Evolutionary conservation across 2,113 vertebrate genomes (phyloP), one percentile per base, ranked within the genome.

Genomic region (Dromas ardeola): DNA sequence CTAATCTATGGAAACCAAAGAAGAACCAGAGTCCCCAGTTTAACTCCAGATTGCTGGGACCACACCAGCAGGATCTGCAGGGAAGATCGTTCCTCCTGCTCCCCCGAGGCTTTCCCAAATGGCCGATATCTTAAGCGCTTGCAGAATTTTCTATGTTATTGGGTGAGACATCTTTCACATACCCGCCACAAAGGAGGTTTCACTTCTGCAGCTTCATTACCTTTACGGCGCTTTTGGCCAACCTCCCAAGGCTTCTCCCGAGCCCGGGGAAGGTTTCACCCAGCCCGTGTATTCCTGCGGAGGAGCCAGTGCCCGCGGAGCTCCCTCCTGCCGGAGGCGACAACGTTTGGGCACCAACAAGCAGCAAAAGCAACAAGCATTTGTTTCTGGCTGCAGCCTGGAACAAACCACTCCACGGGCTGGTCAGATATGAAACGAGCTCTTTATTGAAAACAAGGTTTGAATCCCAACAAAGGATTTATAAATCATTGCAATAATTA

Each of bases 361-460:
- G 42, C 26, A 27, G 40, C 13, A 49, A 74, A 73, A 66, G 21
- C 17, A 8, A 20, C 20, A 22, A 49, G 20, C 21, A 5, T 49
- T 26, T 36, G 32, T 56, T 77, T 38, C 58, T 21, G 13, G 47
- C 62, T 65, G 58, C n/a, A 10, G 5, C 73, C 78, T 42, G 53
- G 47, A 81, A 65, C 29, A 42, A 86, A 53, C 10, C 66, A 52
- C 63, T 47, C 15, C 30, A 21, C 62, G 25, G 55, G 52, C 21
- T 55, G 93, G 62, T 86, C 69, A 67, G 88, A 88, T 62, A 66
- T 0, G 67, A 89, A 95, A 85, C 0, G 8, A 81, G 88, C 32
- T 84, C 58, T 94, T 97, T 95, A 96, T 91, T 90, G 92, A 93
- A 90, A 73, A 65, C 40, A 43, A 73, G 63, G 80, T 70, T 93